phyloP scores from a whole-genome alignment of 2,113 vertebrate genomes.

The Potamarius usumacintae region DNA sequence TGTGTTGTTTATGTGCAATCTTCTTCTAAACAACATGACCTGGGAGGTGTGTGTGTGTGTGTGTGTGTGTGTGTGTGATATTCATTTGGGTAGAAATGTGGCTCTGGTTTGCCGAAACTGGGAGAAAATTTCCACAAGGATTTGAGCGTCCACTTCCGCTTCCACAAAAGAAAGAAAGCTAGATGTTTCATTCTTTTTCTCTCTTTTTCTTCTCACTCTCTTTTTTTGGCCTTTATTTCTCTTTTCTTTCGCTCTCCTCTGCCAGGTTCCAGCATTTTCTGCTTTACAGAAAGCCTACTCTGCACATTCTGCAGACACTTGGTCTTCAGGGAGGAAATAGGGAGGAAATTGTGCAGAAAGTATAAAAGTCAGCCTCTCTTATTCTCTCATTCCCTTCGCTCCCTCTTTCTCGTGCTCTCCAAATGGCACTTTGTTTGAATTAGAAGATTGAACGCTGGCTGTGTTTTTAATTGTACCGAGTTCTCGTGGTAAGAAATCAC shows the following conservation, averaged over 20 bases:
- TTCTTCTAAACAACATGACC: not conserved
- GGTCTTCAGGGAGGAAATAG: conserved; percentile 79
- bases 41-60: not conserved
- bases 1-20: not conserved
- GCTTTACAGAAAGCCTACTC: conserved; percentile 75
- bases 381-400: conserved; percentile 47
- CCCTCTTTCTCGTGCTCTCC: conserved; percentile 33
- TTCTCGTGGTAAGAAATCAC: conserved; percentile 3
- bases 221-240: conserved; percentile 27
- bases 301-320: conserved; percentile 79
- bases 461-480: conserved; percentile 19
- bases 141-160: not conserved
- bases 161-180: not conserved
- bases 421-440: conserved; percentile 63
- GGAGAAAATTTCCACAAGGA: not conserved
- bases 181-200: not conserved
- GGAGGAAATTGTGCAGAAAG: conserved; percentile 81
- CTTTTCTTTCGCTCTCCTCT: conserved; percentile 53
- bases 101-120: not conserved
- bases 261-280: conserved; percentile 68
- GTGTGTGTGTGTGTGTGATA: not conserved
- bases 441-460: conserved; percentile 3
- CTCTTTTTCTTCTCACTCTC: conserved; percentile 26
- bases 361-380: conserved; percentile 70
- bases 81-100: not conserved